Evolutionary conservation across 1,140 invertebrate genomes (phyloP), one percentile per base, ranked within the genome.

Genomic region (Listronotus bonariensis): DNA sequence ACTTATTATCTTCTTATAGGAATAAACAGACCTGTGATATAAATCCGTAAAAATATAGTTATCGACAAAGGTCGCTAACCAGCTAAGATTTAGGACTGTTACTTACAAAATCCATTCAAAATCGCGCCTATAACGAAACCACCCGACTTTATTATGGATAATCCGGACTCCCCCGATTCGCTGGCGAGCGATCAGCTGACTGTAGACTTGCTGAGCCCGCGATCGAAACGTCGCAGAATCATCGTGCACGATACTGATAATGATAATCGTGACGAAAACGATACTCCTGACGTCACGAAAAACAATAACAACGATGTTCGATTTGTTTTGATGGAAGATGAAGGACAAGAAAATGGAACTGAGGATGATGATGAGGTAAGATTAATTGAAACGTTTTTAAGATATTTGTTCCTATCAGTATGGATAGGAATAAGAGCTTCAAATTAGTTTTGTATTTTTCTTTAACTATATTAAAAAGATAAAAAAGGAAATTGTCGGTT

Each of bases 251-350:
- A 71, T 42, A 57, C 65, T 11, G 66, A 73, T 26, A 66, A 57
- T 40, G 69, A 69, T 48, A 40, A 64, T 10, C 66, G 60, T 31
- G 65, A 73, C 54, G 64, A 60, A 41, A 68, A 70, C 15, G 43
- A 65, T 38, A 59, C 76, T 79, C 81, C 41, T 79, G 80, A 6
- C 77, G 74, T 41, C 77, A 80, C 14, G 76, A 82, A 4, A 14
- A 77, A 79, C 41, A 75, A 81, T 72, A 84, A 85, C 71, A 84
- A 85, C 72, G 84, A 85, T 70, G 84, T 86, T 14, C 78, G 80
- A 5, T 85, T 87, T 69, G 84, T 86, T 11, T 78, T 86, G 48
- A 78, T 79, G 62, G 78, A 80, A 34, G 82, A 83, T 17, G 81
- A 83, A 11, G 78, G 72, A 46, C 76, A 76, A 18, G 80, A 81